Base-by-base conservation (phyloP, 2,888 invertebrate genomes). In the Lithophane leautieri region DNA sequence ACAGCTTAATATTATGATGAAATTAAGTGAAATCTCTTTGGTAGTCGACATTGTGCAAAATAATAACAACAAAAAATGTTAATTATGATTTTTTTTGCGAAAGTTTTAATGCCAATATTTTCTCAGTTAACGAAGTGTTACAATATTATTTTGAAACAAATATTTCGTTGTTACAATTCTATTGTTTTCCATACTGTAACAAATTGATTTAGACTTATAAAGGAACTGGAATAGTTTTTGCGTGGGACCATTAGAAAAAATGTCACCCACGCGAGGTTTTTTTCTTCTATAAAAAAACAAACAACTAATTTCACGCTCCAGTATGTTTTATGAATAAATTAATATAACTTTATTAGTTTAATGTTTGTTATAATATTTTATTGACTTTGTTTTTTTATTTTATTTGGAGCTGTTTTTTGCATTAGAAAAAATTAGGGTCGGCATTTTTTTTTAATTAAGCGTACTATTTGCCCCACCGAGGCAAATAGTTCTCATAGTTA, bases 171-270 rank as follows among this genome's bases (percentile, higher is more conserved):
- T 73, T 56, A 40, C 16, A 60, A 60, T 73, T 34, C 71, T 74
- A 83, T 88, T 89, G 89, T 89, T 91, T 89, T 86, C 52, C 60
- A 50, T 56, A 58, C 86, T 88, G 91, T 84, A 87, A 89, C 87
- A 85, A 90, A 91, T 88, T 83, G 77, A 82, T 87, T 88, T 12
- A 52, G 44, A 56, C 40, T 67, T 50, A 40, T 42, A 70, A 40
- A 71, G 12, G 34, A 70, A 28, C 28, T 74, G 58, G 28, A 69
- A 25, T 12, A 52, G 58, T 89, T 90, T 91, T 91, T 91, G 89
- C 93, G 94, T 95, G 95, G 92, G 95, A 94, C 83, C 67, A 65
- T 62, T 75, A 84, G 63, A 95, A 95, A 95, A 96, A 96, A 92
- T 89, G 92, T 92, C 94, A 94, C 95, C 95, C 96, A 94, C 93